Percentiles rank a stretch among this genome's conserved stretches.
These are phyloP conservation scores for Furnarius figulus DNA, from an alignment of 2,113 vertebrate species.

Conservation along the genomic window DNA sequence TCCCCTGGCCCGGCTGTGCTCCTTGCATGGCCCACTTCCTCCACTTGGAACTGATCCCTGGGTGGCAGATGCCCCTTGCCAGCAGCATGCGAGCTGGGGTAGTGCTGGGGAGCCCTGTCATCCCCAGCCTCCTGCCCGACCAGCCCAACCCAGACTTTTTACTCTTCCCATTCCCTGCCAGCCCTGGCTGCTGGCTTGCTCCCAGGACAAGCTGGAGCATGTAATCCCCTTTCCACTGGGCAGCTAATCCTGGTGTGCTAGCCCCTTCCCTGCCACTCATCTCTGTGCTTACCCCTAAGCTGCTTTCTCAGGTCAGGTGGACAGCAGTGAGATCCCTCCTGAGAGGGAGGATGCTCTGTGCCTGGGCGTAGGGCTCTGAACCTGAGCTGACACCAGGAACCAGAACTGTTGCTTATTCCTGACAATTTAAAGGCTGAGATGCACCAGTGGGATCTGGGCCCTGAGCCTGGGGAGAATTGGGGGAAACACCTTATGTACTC, in stretches of 20 bases:
- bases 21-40: accelerated
- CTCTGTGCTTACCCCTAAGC: background rate
- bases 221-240: background rate
- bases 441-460: background rate
- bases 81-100: background rate
- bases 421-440: background rate
- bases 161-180: background rate
- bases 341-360: background rate
- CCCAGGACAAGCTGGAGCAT: background rate
- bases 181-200: background rate
- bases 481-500: background rate
- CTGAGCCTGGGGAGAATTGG: background rate
- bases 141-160: background rate
- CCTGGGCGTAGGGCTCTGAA: background rate
- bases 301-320: background rate
- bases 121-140: background rate
- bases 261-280: background rate
- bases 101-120: background rate
- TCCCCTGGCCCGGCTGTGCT: background rate
- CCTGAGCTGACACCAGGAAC: background rate
- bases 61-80: background rate
- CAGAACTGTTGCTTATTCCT: background rate
- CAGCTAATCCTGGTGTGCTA: background rate
- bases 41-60: background rate
- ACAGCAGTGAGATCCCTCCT: background rate